phyloP scores from a whole-genome alignment of 1,140 invertebrate species.

The Bombus difficillimus region DNA sequence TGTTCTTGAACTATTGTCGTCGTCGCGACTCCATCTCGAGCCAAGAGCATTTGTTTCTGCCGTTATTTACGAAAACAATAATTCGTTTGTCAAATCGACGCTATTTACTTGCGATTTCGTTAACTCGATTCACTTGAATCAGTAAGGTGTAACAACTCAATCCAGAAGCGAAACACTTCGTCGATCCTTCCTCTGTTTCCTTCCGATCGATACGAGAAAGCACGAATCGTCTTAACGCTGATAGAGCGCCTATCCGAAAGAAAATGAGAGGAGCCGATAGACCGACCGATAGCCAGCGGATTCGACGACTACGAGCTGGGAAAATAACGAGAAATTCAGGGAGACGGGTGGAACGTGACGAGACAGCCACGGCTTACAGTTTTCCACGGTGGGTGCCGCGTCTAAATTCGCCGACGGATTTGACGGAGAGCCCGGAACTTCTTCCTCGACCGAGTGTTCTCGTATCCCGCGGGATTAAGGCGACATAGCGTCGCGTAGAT shows the following conservation, averaged over 20 bases:
- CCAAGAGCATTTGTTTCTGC: not conserved
- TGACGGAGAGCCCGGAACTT: slow-evolving; percentile 14
- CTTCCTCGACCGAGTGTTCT: not conserved
- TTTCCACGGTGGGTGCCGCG: slow-evolving; percentile 4
- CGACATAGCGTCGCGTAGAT: not conserved
- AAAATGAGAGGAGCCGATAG: not conserved
- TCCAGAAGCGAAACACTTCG: not conserved
- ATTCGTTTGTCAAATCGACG: not conserved
- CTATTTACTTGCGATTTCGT: not conserved
- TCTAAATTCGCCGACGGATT: slow-evolving; percentile 51
- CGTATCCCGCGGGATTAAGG: slow-evolving; percentile 40
- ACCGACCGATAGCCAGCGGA: not conserved
- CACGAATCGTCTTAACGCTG: not conserved
- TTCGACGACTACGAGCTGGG: not conserved
- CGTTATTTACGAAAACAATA: not conserved
- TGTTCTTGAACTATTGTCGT: not conserved
- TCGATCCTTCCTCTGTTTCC: not conserved
- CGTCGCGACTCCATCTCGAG: not conserved
- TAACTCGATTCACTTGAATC: not conserved
- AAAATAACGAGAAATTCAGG: slow-evolving; percentile 13
- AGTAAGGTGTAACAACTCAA: not conserved
- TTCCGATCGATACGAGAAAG: not conserved
- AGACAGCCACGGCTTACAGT: slow-evolving; percentile 15
- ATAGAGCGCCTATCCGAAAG: not conserved
- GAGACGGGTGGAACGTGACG: slow-evolving; percentile 3